These are phyloP conservation scores for Rugalucina vietnamica DNA, from an alignment of 2,888 invertebrate genomes.

Conservation along the genomic window DNA sequence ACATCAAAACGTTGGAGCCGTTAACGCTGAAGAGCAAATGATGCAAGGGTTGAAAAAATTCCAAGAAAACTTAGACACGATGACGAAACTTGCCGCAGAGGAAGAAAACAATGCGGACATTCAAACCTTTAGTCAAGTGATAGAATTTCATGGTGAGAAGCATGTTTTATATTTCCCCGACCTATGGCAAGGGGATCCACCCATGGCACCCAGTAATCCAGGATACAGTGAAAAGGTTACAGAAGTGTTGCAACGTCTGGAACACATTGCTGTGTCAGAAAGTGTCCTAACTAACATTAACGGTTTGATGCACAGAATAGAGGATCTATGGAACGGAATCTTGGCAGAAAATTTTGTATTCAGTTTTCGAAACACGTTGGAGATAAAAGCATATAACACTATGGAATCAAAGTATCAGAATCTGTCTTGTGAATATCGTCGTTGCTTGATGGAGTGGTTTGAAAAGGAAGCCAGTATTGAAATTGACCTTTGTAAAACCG, in stretches of 20 bases:
- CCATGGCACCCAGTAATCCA: conserved; percentile 34
- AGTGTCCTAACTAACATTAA: neutral
- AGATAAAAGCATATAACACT: conserved; percentile 28
- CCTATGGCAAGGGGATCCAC: conserved; percentile 39
- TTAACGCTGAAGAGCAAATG: conserved; percentile 9
- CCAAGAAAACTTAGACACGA: conserved; percentile 25
- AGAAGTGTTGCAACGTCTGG: neutral
- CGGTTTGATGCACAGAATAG: neutral
- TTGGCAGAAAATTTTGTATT: conserved; percentile 47
- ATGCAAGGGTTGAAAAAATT: conserved; percentile 10
- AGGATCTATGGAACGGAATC: conserved; percentile 41
- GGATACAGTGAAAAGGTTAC: conserved; percentile 23
- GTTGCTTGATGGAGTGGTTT: neutral
- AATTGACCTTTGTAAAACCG: neutral
- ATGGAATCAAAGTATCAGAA: conserved; percentile 18
- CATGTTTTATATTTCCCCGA: conserved; percentile 35
- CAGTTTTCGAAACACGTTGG: conserved; percentile 42
- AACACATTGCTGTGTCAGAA: neutral
- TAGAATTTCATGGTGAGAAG: conserved; percentile 25
- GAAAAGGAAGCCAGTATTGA: neutral
- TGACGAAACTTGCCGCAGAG: conserved; percentile 25
- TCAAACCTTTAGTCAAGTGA: conserved; percentile 25
- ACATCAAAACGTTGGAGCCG: conserved; percentile 44
- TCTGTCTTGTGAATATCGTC: neutral
- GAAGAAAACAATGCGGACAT: conserved; percentile 14